These are phyloP conservation scores for Selene dorsalis DNA, from an alignment of 2,797 vertebrate genomes.

Conservation along the genomic window DNA sequence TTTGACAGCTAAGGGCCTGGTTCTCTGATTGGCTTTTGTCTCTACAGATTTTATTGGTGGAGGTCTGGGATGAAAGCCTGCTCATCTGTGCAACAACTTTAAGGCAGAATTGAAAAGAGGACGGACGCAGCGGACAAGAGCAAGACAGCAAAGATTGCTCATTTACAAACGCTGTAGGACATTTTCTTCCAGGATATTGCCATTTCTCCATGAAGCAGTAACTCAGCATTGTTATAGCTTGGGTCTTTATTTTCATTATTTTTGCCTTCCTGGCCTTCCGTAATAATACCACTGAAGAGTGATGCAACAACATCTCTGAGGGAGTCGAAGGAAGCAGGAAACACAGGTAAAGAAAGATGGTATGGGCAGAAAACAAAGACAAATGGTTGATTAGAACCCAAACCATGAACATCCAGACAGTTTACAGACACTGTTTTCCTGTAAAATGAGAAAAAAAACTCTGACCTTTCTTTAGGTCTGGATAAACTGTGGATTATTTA, in stretches of 20 bases:
- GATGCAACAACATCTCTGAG: not conserved
- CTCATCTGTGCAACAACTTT: slow-evolving; percentile 21
- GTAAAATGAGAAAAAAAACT: not conserved
- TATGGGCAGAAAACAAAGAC: not conserved
- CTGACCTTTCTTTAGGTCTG: not conserved
- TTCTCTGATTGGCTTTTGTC: slow-evolving; percentile 18
- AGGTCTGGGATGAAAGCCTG: slow-evolving; percentile 27
- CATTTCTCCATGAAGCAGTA: not conserved
- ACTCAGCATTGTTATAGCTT: not conserved
- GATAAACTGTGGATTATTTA: not conserved
- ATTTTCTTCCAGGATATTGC: not conserved
- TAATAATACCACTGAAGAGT: not conserved
- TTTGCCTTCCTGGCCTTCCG: not conserved
- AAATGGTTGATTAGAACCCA: not conserved
- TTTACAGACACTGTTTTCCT: not conserved
- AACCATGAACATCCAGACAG: not conserved
- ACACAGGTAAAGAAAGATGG: not conserved
- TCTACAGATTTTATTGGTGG: slow-evolving; percentile 27
- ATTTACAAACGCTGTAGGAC: not conserved
- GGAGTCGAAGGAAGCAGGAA: not conserved
- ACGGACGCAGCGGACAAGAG: slow-evolving; percentile 7
- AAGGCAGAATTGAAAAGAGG: slow-evolving; percentile 12
- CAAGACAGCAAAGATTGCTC: not conserved
- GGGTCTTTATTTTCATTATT: not conserved
- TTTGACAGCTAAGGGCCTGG: slow-evolving; percentile 32